Conservation (phyloP, 2,797 vertebrate species). For the Paramormyrops hopkinsi region DNA sequence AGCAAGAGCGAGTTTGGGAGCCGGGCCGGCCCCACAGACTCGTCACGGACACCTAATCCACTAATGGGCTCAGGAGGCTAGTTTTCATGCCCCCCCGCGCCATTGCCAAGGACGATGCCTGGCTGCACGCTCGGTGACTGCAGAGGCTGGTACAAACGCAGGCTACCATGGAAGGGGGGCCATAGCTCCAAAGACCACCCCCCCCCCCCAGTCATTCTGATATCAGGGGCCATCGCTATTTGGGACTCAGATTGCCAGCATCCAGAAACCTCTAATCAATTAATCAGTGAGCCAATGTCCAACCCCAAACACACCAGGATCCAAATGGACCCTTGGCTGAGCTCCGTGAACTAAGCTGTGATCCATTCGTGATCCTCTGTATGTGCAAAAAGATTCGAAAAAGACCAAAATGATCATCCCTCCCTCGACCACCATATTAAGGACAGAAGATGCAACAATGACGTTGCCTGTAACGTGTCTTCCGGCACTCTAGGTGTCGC, state of each 20-base stretch:
- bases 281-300: not conserved
- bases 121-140: conserved; percentile 66
- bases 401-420: not conserved
- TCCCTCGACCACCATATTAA: not conserved
- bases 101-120: conserved; percentile 35
- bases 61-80: conserved; percentile 82
- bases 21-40: conserved; percentile 70
- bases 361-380: not conserved
- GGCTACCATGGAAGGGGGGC: conserved; percentile 38
- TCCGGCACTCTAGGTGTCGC: not conserved
- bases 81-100: conserved; percentile 59
- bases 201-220: not conserved
- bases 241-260: not conserved
- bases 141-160: conserved; percentile 60
- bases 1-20: conserved; percentile 65
- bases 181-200: not conserved
- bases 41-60: conserved; percentile 80
- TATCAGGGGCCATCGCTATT: not conserved
- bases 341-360: not conserved
- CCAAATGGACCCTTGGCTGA: not conserved
- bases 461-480: not conserved
- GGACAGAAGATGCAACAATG: not conserved
- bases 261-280: not conserved
- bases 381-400: not conserved
- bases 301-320: not conserved